These are phyloP conservation scores for Eupithecia subfuscata DNA, from an alignment of 2,888 invertebrate genomes.

Conservation along the genomic window DNA sequence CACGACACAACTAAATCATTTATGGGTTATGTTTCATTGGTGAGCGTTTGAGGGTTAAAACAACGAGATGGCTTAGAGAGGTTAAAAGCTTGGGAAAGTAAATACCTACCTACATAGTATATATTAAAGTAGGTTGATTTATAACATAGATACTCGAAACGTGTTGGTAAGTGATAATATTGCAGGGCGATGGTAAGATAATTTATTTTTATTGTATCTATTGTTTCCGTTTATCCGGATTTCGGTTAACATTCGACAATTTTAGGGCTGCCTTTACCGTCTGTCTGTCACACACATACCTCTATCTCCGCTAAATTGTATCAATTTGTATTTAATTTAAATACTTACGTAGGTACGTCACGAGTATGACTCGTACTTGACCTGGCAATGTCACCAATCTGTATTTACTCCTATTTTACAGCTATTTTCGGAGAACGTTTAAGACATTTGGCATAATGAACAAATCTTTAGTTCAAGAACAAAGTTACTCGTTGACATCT, in stretches of 20 bases:
- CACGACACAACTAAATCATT: slow-evolving; percentile 80
- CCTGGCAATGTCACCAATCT: not conserved
- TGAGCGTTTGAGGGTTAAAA: slow-evolving; percentile 47
- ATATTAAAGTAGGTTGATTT: not conserved
- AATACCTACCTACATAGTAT: not conserved
- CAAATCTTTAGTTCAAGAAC: not conserved
- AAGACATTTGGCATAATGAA: not conserved
- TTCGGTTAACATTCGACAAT: not conserved
- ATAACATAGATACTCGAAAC: not conserved
- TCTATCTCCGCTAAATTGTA: not conserved
- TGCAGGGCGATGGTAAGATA: not conserved
- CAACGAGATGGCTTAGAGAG: slow-evolving; percentile 41
- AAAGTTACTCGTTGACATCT: slow-evolving; percentile 32
- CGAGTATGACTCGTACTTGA: not conserved
- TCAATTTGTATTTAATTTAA: not conserved
- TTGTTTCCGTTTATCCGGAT: not conserved
- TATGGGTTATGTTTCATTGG: slow-evolving; percentile 55
- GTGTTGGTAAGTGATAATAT: not conserved
- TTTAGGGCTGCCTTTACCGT: not conserved
- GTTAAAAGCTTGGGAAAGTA: not conserved
- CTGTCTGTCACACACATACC: not conserved
- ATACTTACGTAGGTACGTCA: too few relatives aligned
- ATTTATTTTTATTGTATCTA: not conserved
- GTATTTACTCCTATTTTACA: not conserved
- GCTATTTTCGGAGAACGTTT: not conserved